Base-by-base conservation (phyloP, 2,113 vertebrate species). In the Phasianus colchicus region DNA sequence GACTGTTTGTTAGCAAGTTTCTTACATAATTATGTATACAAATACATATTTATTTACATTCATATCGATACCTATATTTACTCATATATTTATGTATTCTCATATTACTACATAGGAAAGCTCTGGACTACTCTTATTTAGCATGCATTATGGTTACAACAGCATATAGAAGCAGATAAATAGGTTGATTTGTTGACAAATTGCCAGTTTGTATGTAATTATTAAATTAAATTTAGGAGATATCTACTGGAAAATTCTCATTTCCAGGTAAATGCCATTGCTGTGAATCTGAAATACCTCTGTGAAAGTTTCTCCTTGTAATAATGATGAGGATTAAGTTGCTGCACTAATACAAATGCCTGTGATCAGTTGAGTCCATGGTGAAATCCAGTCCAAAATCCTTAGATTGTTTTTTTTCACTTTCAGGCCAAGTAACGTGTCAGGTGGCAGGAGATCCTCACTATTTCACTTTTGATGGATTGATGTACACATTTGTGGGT, bases 401-500 rank as follows among this genome's bases (percentile, higher is more conserved):
- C 55, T 88, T 34, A n/a, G 11, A 52, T 16, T 0, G 6, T 47
- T 73, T 61, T 54, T 52, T 90, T 93, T 65, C 13, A 6, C 15
- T 40, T 74, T 70, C 93, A 99, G 99, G 98, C 69, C 96, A 97
- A 95, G 98, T 97, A 42, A 97, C 98, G 27, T 99, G 99, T 72
- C 98, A 98, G 34, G 98, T 99, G 57, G 98, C 96, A 42, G 99
- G 99, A 86, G 99, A 99, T 92, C 98, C 99, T 64, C 99, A 99
- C 93, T 99, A 99, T 88, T 98, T 98, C 97, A 99, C 98, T 61
- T 99, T 99, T 88, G 99, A 99, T 84, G 96, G 98, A 40, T 72
- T 97, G 64, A 98, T 98, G 98, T 98, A 99, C 96, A 99, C 98
- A 24, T 99, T 98, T 83, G 97, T 99, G 98, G 99, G 99, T 65